phyloP scores from a whole-genome alignment of 2,888 invertebrate genomes.

The Esperia sulphurella region DNA sequence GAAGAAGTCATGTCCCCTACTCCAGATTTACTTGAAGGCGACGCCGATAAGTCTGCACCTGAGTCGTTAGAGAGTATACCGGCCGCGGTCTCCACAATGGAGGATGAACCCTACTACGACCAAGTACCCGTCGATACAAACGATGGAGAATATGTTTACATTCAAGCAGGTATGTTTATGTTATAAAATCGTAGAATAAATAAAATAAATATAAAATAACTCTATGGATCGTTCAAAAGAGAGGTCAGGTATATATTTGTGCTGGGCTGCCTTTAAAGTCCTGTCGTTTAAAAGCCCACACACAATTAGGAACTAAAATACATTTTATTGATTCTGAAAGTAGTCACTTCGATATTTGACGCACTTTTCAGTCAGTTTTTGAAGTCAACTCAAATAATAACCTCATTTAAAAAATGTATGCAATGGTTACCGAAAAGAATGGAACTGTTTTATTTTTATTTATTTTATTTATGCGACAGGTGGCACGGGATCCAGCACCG shows the following conservation, averaged over 20 bases:
- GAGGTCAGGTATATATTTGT: background rate
- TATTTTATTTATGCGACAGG: background rate
- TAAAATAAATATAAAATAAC: background rate
- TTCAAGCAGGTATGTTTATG: conserved; percentile 81
- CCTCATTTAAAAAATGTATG: too few relatives aligned
- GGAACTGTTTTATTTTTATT: too few relatives aligned
- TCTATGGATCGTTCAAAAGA: background rate
- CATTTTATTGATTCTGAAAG: too few relatives aligned
- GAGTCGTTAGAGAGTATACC: conserved; percentile 66
- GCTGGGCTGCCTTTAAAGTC: too few relatives aligned
- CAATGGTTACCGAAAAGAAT: too few relatives aligned
- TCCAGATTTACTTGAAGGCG: conserved; percentile 53
- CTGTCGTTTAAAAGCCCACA: too few relatives aligned
- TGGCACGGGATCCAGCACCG: conserved; percentile 82
- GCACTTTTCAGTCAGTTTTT: too few relatives aligned
- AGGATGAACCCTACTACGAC: conserved; percentile 85
- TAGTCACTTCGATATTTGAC: too few relatives aligned
- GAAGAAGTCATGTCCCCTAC: conserved; percentile 65
- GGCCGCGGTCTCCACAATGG: conserved; percentile 43
- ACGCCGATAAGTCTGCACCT: conserved; percentile 62
- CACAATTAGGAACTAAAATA: too few relatives aligned
- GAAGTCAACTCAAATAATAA: too few relatives aligned
- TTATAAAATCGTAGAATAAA: background rate
- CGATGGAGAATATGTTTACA: conserved; percentile 87
- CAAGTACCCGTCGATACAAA: conserved; percentile 84